Evolutionary conservation across 2,113 vertebrate species (phyloP).

Genomic region (Tragulus kanchil): DNA sequence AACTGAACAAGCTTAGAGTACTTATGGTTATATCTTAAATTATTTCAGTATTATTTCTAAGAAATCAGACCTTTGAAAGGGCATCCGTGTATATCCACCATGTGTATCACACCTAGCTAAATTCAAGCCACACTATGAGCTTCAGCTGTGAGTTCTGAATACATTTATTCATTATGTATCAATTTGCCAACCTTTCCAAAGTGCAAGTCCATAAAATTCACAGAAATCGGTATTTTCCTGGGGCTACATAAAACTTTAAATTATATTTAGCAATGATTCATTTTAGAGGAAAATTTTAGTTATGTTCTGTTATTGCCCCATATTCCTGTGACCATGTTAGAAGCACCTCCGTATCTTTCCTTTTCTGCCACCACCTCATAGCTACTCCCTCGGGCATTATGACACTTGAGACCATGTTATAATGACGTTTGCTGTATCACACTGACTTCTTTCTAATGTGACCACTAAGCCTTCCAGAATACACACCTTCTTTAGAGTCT

Average conservation of each 20-base stretch:
- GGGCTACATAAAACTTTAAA: background rate
- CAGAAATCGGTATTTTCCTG: background rate
- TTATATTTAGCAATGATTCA: constrained; percentile 69
- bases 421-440: constrained; percentile 64
- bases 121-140: background rate
- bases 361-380: constrained; percentile 64
- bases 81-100: background rate
- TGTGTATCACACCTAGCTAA: background rate
- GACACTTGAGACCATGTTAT: constrained; percentile 68
- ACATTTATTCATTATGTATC: constrained; percentile 47
- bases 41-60: background rate
- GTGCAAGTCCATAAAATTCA: constrained; percentile 59
- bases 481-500: constrained; percentile 9
- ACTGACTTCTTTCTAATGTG: constrained; percentile 42
- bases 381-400: constrained; percentile 55
- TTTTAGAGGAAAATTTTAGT: constrained; percentile 74
- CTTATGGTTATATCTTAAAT: constrained; percentile 17
- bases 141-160: background rate
- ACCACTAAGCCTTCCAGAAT: constrained; percentile 52
- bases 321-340: constrained; percentile 37
- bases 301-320: constrained; percentile 67
- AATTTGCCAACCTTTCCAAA: constrained; percentile 43
- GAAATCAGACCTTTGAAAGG: background rate
- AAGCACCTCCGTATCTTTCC: constrained; percentile 75
- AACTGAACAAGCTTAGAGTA: background rate